These are phyloP conservation scores for Polydrusus pterygomalis DNA, from an alignment of 2,888 invertebrate genomes.

Conservation along the genomic window DNA sequence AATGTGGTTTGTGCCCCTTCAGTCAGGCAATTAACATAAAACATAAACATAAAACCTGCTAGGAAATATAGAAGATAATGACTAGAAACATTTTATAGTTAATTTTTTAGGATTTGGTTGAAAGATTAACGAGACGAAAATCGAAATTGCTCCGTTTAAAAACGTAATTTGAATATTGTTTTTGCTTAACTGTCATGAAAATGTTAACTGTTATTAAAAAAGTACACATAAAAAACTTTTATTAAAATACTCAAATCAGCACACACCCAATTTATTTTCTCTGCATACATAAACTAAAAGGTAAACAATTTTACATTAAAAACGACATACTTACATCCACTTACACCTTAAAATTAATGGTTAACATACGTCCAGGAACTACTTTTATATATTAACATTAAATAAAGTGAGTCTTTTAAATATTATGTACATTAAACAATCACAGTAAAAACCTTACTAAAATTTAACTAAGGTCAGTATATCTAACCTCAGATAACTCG, in stretches of 20 bases:
- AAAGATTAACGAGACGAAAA: neutral
- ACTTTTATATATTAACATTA: conserved; percentile 65
- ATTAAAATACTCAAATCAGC: conserved; percentile 15
- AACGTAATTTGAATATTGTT: neutral
- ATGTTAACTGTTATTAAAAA: neutral
- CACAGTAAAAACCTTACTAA: conserved; percentile 63
- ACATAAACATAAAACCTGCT: neutral
- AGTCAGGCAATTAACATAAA: neutral
- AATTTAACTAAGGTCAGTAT: conserved; percentile 43
- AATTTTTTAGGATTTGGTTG: neutral
- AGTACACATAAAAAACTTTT: conserved; percentile 9
- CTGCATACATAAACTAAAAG: conserved; percentile 26
- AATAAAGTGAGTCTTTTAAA: conserved; percentile 64
- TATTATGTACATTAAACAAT: conserved; percentile 67
- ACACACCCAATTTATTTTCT: conserved; percentile 31
- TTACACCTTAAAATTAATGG: conserved; percentile 65
- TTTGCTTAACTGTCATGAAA: neutral
- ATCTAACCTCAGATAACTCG: conserved; percentile 29
- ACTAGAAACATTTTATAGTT: conserved; percentile 40
- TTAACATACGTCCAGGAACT: conserved; percentile 68
- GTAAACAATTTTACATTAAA: conserved; percentile 47
- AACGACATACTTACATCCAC: conserved; percentile 48
- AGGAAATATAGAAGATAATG: conserved; percentile 32
- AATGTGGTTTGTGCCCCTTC: neutral
- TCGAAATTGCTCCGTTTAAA: neutral